Evolutionary conservation across 1,140 invertebrate genomes (phyloP), one percentile per base, ranked within the genome.

Genomic region (Coptotermes formosanus): DNA sequence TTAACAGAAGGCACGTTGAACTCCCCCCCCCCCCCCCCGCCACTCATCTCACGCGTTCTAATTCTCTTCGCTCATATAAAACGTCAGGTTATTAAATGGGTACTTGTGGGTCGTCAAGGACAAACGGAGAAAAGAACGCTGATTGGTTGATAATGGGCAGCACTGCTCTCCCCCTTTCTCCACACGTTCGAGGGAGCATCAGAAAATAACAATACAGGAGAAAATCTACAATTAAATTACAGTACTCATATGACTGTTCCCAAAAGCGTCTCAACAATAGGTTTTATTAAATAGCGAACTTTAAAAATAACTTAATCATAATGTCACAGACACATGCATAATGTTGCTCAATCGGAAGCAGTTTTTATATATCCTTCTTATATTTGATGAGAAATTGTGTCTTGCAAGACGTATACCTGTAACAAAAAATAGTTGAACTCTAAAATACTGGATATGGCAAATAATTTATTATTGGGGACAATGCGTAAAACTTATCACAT

Each of bases 201-300:
- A 19, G 19, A 55, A n/a, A 55, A 55, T 55, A 16, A 1, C 52
- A 55, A 55, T 4, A 55, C 19, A 75, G 64, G 64, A 75, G 25
- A 8, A 75, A 30, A 9, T n/a, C 64, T 75, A 75, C n/a, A 75
- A 11, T 2, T 75, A 75, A 25, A 75, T 75, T 30, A 75, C 25
- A 75, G 2, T 75, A 75, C 25, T 75, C n/a, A 2, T 75, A 75
- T 75, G 1, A 30, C 14, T 75, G 64, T n/a, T 75, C n/a, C 64
- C 64, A 75, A 75, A 75, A 75, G 64, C n/a, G 30, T 75, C 25
- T 75, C 64, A 75, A 75, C 64, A 75, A 75, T 75, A 75, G n/a
- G 64, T 75, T 75, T 75, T 75, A 75, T 75, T 75, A 75, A 75
- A 75, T n/a, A 75, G 64, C 64, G 64, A 75, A 75, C 64, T 75